Evolutionary conservation across 2,888 invertebrate species (phyloP).

Genomic region (Platerodrilus igneus): DNA sequence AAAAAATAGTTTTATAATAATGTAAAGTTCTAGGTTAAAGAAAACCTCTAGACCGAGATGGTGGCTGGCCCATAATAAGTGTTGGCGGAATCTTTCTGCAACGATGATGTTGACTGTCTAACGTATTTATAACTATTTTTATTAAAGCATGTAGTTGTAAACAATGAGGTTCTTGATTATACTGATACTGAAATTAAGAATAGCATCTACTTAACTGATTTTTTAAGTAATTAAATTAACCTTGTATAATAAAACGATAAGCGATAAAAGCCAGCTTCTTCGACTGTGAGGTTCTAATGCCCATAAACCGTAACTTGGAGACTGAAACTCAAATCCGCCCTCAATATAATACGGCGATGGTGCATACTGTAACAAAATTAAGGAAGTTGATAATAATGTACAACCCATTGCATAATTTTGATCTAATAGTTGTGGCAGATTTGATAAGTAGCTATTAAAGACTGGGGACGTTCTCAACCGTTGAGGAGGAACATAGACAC

Average conservation of each 20-base stretch:
- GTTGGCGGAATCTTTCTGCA: slow-evolving; percentile 81
- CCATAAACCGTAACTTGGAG: slow-evolving; percentile 81
- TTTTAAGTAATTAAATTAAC: slow-evolving; percentile 48
- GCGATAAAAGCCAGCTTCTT: slow-evolving; percentile 87
- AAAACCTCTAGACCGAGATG: slow-evolving; percentile 62
- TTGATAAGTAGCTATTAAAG: slow-evolving; percentile 92
- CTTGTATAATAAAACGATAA: slow-evolving; percentile 93
- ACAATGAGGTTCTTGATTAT: slow-evolving; percentile 65
- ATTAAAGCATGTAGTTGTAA: slow-evolving; percentile 75
- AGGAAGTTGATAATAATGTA: slow-evolving; percentile 77
- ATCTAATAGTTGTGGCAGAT: slow-evolving; percentile 89
- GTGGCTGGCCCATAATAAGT: slow-evolving; percentile 69
- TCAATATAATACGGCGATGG: slow-evolving; percentile 67
- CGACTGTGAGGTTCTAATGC: slow-evolving; percentile 81
- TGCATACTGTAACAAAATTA: slow-evolving; percentile 75
- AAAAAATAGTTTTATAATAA: slow-evolving; percentile 9
- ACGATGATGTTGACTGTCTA: slow-evolving; percentile 87
- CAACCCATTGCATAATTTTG: slow-evolving; percentile 94
- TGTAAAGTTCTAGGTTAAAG: slow-evolving; percentile 1
- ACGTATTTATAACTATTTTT: slow-evolving; percentile 83
- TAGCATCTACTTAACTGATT: slow-evolving; percentile 1
- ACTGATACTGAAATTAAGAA: slow-evolving; percentile 60
- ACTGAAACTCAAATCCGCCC: slow-evolving; percentile 54
- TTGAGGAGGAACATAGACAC: slow-evolving; percentile 85
- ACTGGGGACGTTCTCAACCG: slow-evolving; percentile 86